A percentile compares a stretch with the other conserved stretches of the same genome.
These are phyloP conservation scores for Aleiodes sp. DNA, from an alignment of 1,140 invertebrate genomes.

Conservation along the genomic window DNA sequence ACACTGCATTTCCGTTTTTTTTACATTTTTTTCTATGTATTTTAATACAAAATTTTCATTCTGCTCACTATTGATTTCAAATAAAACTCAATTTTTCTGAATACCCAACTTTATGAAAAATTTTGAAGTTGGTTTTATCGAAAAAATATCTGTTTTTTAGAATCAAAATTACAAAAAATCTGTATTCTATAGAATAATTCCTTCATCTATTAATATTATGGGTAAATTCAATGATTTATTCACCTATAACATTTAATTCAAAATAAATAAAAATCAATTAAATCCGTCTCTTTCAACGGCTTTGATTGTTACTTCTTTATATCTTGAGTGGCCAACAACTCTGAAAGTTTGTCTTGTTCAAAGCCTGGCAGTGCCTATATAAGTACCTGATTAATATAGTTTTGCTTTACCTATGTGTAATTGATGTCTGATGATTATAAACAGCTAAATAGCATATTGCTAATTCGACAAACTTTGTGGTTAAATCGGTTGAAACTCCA, in stretches of 20 bases:
- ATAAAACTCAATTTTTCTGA: neutral
- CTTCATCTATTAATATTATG: too few species aligned
- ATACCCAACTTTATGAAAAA: neutral
- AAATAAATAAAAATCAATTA: too few species aligned
- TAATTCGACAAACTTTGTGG: too few species aligned
- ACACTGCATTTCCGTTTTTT: neutral
- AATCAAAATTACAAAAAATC: neutral
- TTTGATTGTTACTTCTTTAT: conserved; percentile 37
- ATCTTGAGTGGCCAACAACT: conserved; percentile 42
- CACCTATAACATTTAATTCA: too few species aligned
- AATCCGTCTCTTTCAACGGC: conserved; percentile 30
- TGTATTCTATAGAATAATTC: too few species aligned
- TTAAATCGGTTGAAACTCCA: too few species aligned
- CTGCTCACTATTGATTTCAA: neutral
- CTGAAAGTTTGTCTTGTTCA: conserved; percentile 47
- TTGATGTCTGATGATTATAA: conserved; percentile 4
- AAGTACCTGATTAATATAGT: conserved; percentile 37
- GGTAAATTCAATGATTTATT: too few species aligned
- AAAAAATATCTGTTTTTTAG: too few species aligned
- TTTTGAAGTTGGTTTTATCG: conserved; percentile 1
- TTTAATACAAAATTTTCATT: conserved; percentile 1
- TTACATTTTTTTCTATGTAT: too few species aligned
- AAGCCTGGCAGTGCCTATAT: conserved; percentile 52
- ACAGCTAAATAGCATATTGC: neutral
- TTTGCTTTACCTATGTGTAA: neutral